Evolutionary conservation across 1,140 invertebrate genomes (phyloP), one percentile per base, ranked within the genome.

Genomic region (Drosophila tsacasi): DNA sequence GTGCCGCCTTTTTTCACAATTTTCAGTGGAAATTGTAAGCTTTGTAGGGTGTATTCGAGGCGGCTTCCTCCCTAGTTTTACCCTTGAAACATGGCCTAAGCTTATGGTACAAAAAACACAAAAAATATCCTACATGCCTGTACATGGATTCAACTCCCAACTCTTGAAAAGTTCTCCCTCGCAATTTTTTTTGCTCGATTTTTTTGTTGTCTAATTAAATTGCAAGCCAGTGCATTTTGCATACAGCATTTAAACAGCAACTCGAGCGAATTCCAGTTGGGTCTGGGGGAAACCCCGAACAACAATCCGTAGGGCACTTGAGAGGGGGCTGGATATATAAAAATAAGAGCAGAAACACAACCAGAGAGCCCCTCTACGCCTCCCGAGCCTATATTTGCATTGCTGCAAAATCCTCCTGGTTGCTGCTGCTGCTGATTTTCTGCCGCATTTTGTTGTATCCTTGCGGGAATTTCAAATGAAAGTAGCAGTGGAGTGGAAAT

Each of bases 191-290:
- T 32, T 47, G 32, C 52, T 44, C 30, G 54, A 73, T 71, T 79
- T 77, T 77, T 27, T 73, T 71, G 84, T 84, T 90, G 85, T 90
- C 86, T 90, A 90, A 90, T 90, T 90, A 90, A 90, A 90, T 90
- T 83, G 69, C 76, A 50, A 67, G 54, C 62, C 39, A 65, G 63
- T 73, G 63, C 65, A 73, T 73, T 58, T 72, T 86, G 62, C 65
- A 49, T 59, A 65, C 66, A 83, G 77, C 77, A 83, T 90, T 90
- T 90, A 89, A 90, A 85, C 68, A 63, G 59, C 65, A 81, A 69
- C 60, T 80, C 68, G 44, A 80, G 76, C 77, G 58, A 64, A 67
- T 59, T 49, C 73, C 63, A 19, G 54, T 35, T 17, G 21, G 30
- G 57, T 15, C 5, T 23, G 8, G 21, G 25, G 32, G 39, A 40